Base-by-base conservation (phyloP, 2,113 vertebrate species). In the Pelvicachromis taeniatus region DNA sequence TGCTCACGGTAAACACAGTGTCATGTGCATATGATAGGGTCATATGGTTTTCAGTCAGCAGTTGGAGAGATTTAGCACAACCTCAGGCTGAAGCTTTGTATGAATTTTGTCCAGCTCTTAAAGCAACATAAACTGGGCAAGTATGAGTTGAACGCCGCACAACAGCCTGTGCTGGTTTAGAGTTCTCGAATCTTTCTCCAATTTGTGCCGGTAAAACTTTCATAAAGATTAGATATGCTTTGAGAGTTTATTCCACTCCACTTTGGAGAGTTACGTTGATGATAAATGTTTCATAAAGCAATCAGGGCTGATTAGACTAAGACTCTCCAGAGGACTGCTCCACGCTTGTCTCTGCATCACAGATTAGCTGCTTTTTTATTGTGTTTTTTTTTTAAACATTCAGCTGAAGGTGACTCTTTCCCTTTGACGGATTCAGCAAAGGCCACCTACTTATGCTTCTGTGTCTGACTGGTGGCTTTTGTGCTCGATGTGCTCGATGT, bases 1-100 rank as follows among this genome's bases (percentile, higher is more conserved):
- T 89, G 53, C 78, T 86, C 13, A 21, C 87, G 54, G 87, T 91
- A 93, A 93, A 92, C 89, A 94, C 84, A 45, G 65, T 91, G 94
- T 95, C 93, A 92, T 95, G 94, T 94, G 93, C 73, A 92, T 91
- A 91, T 92, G 82, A 94, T 79, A 38, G 81, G 84, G 93, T 95
- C 94, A 95, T 93, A 94, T 89, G 93, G 85, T 93, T 91, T 89
- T 85, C 77, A 87, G 86, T 88, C 80, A 82, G 88, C 82, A 93
- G 91, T 42, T 23, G 2, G 38, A 86, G 61, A 77, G 80, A 86
- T 85, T 82, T 68, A 78, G 21, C 68, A 82, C 85, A 77, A 78
- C 84, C 59, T 78, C 79, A 75, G 86, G 78, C 89, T 89, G 16
- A 35, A 78, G 83, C 56, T 84, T 85, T 55, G 81, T 42, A 78